Evolutionary conservation across 2,797 vertebrate genomes (phyloP).

Genomic region (Mormyrus proboscirostris): DNA sequence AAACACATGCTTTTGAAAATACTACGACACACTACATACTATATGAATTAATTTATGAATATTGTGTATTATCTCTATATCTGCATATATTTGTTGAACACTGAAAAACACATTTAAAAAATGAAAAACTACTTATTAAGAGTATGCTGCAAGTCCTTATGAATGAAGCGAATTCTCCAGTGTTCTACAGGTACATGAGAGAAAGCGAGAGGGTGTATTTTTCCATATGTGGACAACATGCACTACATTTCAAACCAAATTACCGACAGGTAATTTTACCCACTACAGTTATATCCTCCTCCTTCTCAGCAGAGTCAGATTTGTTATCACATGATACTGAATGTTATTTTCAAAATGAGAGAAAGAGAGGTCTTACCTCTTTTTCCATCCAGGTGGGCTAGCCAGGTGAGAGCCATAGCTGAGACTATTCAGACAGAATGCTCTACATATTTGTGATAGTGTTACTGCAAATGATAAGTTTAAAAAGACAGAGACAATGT

Average conservation of each 20-base stretch:
- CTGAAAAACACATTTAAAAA: neutral
- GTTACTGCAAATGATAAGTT: neutral
- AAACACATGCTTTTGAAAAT: neutral
- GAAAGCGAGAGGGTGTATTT: neutral
- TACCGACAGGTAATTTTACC: neutral
- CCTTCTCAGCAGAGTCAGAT: neutral
- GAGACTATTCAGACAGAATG: neutral
- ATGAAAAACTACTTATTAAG: neutral
- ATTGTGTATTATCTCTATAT: neutral
- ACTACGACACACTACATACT: neutral
- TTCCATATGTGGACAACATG: neutral
- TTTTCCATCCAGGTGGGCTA: slow-evolving; percentile 3
- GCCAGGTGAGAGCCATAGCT: neutral
- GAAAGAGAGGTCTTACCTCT: slow-evolving; percentile 5
- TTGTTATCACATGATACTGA: neutral
- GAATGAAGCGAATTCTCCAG: neutral
- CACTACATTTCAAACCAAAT: neutral
- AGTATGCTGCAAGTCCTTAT: neutral
- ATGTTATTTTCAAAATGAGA: neutral
- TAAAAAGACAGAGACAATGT: neutral
- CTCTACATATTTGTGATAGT: neutral
- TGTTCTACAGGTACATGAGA: neutral
- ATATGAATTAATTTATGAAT: neutral
- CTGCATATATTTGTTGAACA: neutral
- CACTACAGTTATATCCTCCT: neutral